A percentile compares a stretch with the other conserved stretches of the same genome.
phyloP scores from a whole-genome alignment of 2,797 vertebrate genomes.

The Centropyge bicolor region DNA sequence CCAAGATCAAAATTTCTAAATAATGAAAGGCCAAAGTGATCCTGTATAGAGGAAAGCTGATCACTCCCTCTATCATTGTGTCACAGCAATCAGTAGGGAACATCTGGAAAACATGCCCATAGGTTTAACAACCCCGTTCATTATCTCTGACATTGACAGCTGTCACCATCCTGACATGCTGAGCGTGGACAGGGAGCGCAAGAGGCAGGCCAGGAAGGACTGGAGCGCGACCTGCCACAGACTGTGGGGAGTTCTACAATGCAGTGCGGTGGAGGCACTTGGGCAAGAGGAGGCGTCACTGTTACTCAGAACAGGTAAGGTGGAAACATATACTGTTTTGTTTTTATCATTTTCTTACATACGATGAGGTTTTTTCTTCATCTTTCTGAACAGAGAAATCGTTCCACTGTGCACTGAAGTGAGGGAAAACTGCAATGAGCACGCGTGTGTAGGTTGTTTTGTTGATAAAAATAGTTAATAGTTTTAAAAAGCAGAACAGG shows the following conservation, averaged over 20 bases:
- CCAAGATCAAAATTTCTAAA: too few species aligned
- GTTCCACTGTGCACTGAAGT: background rate
- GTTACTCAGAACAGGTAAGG: conserved; percentile 78
- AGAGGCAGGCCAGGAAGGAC: conserved; percentile 74
- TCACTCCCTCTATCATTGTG: background rate
- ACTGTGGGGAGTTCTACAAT: conserved; percentile 69
- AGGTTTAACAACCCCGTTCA: background rate
- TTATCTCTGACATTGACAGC: conserved; percentile 49
- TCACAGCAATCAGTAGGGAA: background rate
- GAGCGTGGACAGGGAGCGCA: conserved; percentile 69
- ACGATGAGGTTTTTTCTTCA: background rate
- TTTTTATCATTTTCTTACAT: background rate
- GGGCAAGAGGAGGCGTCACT: conserved; percentile 55
- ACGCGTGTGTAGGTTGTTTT: too few species aligned
- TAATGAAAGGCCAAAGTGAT: too few species aligned
- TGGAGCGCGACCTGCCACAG: conserved; percentile 69
- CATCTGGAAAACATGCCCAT: background rate
- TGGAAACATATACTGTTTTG: background rate
- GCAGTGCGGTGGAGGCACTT: conserved; percentile 54
- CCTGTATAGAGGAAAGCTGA: background rate
- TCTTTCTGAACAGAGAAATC: background rate
- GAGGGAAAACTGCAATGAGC: too few species aligned
- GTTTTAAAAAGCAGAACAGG: background rate
- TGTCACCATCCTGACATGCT: conserved; percentile 75
- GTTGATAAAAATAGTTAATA: background rate